Base-by-base conservation (phyloP, 2,888 invertebrate genomes). In the Parnassius orleans region DNA sequence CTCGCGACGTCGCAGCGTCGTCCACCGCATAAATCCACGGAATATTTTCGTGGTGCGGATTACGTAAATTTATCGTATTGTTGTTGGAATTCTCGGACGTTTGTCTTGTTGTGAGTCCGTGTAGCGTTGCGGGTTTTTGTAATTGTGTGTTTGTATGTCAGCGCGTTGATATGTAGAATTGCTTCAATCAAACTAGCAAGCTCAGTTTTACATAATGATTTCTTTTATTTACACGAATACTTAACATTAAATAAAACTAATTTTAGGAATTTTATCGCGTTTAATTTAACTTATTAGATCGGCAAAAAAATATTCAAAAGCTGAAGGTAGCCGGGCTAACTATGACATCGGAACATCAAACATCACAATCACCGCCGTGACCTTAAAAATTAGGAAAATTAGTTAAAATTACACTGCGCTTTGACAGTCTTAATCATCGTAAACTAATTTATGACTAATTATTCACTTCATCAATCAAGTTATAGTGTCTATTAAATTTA, bases 1-100 rank as follows among this genome's bases (percentile, higher is more conserved):
- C 85, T 79, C 71, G 68, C 72, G 75, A 73, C 71, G 74, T 74
- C 78, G 72, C 67, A 14, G 66, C 68, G 67, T 71, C 74, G 67
- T 67, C 74, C 70, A 68, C 68, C 68, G 69, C 67, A 72, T 76
- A 71, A 71, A 73, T 75, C 73, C 68, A 68, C 61, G 65, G 73
- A 77, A 78, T 79, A 80, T 80, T 80, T 79, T 68, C 65, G 66
- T 64, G 54, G 59, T 57, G 64, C 65, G 70, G 72, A 73, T 75
- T 74, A 72, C 69, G 66, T 65, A 60, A 68, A 71, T 71, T 72
- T 72, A 69, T 68, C 53, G 65, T 65, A 62, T 63, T 63, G 65
- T 66, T 69, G 65, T 68, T 65, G 64, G 51, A 63, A 65, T 60
- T 43, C 44, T 53, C 59, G 60, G 58, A 53, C 58, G 63, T 63